These are phyloP conservation scores for Xerus inauris DNA, from an alignment of 2,113 vertebrate species.

Conservation along the genomic window DNA sequence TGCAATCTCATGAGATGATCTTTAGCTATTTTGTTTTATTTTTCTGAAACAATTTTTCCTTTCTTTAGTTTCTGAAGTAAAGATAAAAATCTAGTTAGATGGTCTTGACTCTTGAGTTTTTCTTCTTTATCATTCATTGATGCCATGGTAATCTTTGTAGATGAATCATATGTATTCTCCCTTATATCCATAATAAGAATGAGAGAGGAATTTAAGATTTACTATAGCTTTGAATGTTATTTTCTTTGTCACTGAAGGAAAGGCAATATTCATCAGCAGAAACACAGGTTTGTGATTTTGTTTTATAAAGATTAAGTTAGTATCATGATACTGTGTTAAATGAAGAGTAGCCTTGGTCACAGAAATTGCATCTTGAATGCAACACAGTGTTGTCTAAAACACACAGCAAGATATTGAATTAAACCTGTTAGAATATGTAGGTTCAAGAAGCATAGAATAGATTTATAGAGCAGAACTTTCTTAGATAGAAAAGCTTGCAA, in stretches of 20 bases:
- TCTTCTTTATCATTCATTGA: conserved; percentile 48
- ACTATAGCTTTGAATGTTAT: background rate
- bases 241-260: conserved; percentile 33
- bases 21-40: conserved; percentile 25
- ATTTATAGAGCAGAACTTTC: conserved; percentile 66
- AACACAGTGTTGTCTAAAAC: conserved; percentile 45
- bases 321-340: conserved; percentile 38
- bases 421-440: conserved; percentile 54
- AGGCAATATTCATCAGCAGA: conserved; percentile 52
- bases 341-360: conserved; percentile 56
- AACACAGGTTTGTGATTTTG: conserved; percentile 10
- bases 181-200: conserved; percentile 10
- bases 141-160: conserved; percentile 3
- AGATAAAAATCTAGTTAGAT: conserved; percentile 4
- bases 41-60: conserved; percentile 21
- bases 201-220: conserved; percentile 54
- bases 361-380: conserved; percentile 57
- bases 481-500: conserved; percentile 59
- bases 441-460: conserved; percentile 51
- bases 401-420: conserved; percentile 53
- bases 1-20: background rate
- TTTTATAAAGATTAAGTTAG: conserved; percentile 51
- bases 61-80: conserved; percentile 15
- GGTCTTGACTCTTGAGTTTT: conserved; percentile 35
- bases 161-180: conserved; percentile 24